Conservation (phyloP, 2,888 invertebrate genomes). For the Clanis bilineata region DNA sequence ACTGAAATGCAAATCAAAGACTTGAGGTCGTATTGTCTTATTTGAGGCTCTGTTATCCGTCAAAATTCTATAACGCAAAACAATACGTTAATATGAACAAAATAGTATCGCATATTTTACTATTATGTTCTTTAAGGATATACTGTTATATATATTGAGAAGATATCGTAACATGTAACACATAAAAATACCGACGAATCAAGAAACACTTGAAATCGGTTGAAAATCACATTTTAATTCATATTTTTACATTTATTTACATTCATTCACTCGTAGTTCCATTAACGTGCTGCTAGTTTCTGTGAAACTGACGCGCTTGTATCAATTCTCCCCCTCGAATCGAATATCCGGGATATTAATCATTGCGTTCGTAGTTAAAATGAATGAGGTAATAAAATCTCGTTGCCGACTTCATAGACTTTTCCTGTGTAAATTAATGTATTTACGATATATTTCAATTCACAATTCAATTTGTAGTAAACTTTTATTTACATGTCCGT, state of each 20-base stretch:
- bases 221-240: conserved; percentile 9
- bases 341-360: conserved; percentile 77
- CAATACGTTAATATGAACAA: no score
- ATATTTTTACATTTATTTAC: no score
- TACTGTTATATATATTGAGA: no score
- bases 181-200: no score
- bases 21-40: no score
- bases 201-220: neutral
- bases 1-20: no score
- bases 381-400: conserved; percentile 71
- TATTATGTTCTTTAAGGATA: neutral
- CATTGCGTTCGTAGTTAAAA: conserved; percentile 67
- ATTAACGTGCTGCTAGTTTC: conserved; percentile 19
- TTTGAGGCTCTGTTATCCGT: no score
- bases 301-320: conserved; percentile 11
- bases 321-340: conserved; percentile 49
- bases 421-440: conserved; percentile 69
- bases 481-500: neutral
- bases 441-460: conserved; percentile 62
- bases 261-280: conserved; percentile 5
- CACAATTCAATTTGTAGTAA: conserved; percentile 18
- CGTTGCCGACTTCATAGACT: conserved; percentile 58
- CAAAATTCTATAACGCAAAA: no score
- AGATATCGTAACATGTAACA: no score
- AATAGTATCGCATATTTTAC: no score